phyloP scores from a whole-genome alignment of 2,888 invertebrate genomes.

The Nowickia ferox region DNA sequence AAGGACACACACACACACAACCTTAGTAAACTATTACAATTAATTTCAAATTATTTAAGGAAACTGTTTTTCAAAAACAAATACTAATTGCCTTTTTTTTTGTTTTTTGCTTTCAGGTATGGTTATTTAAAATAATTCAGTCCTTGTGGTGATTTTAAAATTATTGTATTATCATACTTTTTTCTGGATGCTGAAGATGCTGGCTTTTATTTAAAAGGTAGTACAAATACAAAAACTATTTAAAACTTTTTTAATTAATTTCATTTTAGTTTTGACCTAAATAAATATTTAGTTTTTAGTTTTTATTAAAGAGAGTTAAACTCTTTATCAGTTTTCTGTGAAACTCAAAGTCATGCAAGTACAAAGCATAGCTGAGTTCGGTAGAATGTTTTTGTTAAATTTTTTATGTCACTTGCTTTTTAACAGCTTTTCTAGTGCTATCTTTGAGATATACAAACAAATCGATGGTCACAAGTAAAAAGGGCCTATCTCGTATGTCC shows the following conservation, averaged over 20 bases:
- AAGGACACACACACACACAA: constrained; percentile 4
- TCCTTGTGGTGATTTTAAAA: constrained; percentile 55
- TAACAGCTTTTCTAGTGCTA: constrained; percentile 22
- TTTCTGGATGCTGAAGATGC: background rate
- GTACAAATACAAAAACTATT: constrained; percentile 10
- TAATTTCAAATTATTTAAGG: constrained; percentile 58
- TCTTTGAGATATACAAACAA: constrained; percentile 8
- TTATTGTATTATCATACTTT: constrained; percentile 3
- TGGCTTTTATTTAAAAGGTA: background rate
- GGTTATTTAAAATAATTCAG: constrained; percentile 23
- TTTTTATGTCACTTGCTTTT: constrained; percentile 7
- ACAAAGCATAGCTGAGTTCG: background rate
- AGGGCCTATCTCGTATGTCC: too few relatives aligned
- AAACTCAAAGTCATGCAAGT: background rate
- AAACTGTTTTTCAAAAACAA: background rate
- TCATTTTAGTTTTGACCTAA: constrained; percentile 60
- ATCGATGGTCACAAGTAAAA: too few relatives aligned
- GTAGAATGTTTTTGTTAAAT: background rate
- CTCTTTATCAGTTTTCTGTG: background rate
- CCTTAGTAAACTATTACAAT: constrained; percentile 25
- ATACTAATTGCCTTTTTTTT: constrained; percentile 45
- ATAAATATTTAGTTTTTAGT: constrained; percentile 54
- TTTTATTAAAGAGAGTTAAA: constrained; percentile 48
- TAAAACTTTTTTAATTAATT: constrained; percentile 67
- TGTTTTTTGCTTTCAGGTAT: constrained; percentile 55